Evolutionary conservation across 2,888 invertebrate genomes (phyloP).

Genomic region (Eurytoma adleriae): DNA sequence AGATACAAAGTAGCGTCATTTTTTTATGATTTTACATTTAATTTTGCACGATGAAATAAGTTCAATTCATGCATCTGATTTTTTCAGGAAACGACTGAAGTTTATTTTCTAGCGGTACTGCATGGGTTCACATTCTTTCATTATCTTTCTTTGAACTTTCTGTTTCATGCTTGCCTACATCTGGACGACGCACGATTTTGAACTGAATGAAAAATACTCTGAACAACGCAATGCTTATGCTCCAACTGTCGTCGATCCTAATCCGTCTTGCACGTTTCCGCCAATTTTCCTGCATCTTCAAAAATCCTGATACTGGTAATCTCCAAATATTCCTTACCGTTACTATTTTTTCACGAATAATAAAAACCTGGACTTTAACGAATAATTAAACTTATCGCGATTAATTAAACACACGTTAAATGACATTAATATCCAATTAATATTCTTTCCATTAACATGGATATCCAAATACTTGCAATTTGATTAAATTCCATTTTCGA

Average conservation of each 20-base stretch:
- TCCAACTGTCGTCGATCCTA: constrained; percentile 53
- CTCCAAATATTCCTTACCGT: constrained; percentile 42
- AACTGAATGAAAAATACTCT: constrained; percentile 66
- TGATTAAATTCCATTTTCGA: not conserved
- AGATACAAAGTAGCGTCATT: too few relatives aligned
- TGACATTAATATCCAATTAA: constrained; percentile 10
- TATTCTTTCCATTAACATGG: constrained; percentile 20
- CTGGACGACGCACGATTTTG: constrained; percentile 75
- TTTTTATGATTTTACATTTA: not conserved
- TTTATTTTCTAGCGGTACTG: constrained; percentile 55
- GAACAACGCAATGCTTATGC: constrained; percentile 62
- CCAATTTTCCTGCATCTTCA: constrained; percentile 48
- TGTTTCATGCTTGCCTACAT: constrained; percentile 77
- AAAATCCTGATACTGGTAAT: constrained; percentile 51
- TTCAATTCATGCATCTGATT: constrained; percentile 39
- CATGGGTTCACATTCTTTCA: constrained; percentile 71
- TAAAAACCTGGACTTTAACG: constrained; percentile 44
- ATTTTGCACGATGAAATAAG: constrained; percentile 29
- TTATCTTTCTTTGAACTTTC: constrained; percentile 75
- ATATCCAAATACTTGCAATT: constrained; percentile 11
- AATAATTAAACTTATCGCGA: constrained; percentile 14
- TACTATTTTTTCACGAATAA: constrained; percentile 47
- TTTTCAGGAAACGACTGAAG: constrained; percentile 46
- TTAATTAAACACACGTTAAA: not conserved
- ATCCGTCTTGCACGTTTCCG: constrained; percentile 53